A percentile compares a stretch with the other conserved stretches of the same genome.
These are phyloP conservation scores for Crotalus viridis DNA, from an alignment of 2,113 vertebrate genomes.

Conservation along the genomic window DNA sequence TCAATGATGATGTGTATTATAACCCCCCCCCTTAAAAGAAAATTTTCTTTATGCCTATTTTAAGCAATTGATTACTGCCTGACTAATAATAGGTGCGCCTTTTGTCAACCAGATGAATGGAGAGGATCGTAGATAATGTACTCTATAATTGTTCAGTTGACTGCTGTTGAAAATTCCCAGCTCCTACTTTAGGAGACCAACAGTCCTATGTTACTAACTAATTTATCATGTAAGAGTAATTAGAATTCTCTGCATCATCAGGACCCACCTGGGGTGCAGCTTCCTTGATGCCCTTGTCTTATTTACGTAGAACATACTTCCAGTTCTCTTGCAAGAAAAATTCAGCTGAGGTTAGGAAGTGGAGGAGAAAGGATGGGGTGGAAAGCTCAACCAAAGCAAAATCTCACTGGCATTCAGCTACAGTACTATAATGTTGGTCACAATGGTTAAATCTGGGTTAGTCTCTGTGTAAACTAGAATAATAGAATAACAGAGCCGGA, in stretches of 20 bases:
- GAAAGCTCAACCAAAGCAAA: background rate
- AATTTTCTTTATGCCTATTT: constrained; percentile 67
- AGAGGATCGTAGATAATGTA: constrained; percentile 55
- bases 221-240: constrained; percentile 49
- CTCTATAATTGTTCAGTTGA: constrained; percentile 54
- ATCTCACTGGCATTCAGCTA: background rate
- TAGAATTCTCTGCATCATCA: constrained; percentile 47
- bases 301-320: background rate
- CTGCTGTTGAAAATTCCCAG: constrained; percentile 54
- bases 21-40: constrained; percentile 1
- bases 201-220: constrained; percentile 43
- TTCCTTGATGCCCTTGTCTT: background rate
- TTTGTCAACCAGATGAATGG: constrained; percentile 62
- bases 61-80: constrained; percentile 72
- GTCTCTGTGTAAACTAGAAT: background rate
- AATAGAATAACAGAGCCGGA: background rate
- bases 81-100: constrained; percentile 69
- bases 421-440: background rate
- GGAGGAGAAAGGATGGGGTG: background rate
- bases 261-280: constrained; percentile 39
- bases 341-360: background rate
- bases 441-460: background rate
- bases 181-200: constrained; percentile 38
- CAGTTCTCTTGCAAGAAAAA: background rate
- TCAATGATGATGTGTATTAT: constrained; percentile 46